These are phyloP conservation scores for Camponotus pennsylvanicus DNA, from an alignment of 1,140 invertebrate genomes.

Conservation along the genomic window DNA sequence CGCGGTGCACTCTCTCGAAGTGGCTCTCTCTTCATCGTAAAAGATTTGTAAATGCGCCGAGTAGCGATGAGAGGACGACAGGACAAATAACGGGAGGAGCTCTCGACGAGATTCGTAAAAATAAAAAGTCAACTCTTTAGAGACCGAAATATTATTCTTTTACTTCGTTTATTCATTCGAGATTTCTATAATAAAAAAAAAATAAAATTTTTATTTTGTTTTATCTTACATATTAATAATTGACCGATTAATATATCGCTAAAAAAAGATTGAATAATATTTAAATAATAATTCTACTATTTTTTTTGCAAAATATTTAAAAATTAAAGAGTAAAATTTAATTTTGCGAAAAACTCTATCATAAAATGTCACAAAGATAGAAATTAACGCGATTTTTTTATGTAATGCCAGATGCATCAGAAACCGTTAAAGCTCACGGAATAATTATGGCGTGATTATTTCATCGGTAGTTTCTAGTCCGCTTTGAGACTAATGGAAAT, in stretches of 20 bases:
- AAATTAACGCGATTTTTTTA: background rate
- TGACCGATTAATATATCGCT: background rate
- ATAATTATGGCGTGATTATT: slow-evolving; percentile 28
- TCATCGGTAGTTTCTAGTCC: slow-evolving; percentile 22
- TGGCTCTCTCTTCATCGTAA: slow-evolving; percentile 30
- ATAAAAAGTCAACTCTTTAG: background rate
- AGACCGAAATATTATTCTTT: background rate
- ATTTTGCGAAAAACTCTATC: too few species aligned
- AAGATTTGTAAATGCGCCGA: slow-evolving; percentile 44
- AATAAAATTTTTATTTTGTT: background rate
- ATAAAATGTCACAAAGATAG: background rate
- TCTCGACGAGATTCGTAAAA: background rate
- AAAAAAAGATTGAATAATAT: background rate
- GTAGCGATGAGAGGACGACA: background rate
- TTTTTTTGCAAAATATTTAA: background rate
- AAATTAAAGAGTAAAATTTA: too few species aligned
- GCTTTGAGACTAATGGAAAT: slow-evolving; percentile 46
- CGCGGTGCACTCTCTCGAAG: slow-evolving; percentile 27
- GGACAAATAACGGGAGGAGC: slow-evolving; percentile 6
- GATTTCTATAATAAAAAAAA: background rate
- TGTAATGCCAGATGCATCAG: background rate
- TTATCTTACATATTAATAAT: background rate
- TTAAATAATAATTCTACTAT: background rate
- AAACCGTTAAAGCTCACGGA: slow-evolving; percentile 28
- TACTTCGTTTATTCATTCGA: background rate